Base-by-base conservation (phyloP, 2,888 invertebrate genomes). In the Craniophora ligustri region DNA sequence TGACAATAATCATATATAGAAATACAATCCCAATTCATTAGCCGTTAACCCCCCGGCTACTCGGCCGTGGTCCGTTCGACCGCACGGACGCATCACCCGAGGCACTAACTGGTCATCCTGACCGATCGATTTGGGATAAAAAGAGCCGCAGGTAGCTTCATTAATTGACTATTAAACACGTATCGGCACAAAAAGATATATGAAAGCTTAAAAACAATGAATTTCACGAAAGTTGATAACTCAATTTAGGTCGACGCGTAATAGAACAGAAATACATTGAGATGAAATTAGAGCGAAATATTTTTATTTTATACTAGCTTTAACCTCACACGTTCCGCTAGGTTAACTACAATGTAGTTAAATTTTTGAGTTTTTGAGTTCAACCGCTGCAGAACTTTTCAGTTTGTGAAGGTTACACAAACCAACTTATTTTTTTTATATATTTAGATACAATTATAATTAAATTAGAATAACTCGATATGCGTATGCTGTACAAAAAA, bases 81-180 rank as follows among this genome's bases (percentile, higher is more conserved):
- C 66, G 72, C 75, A 73, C 63, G 48, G 40, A 66, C 51, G 23
- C 59, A 55, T 64, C 57, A 75, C 76, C 74, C 73, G 54, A 73
- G 74, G 73, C 71, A 75, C 46, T 79, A 81, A 80, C 79, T 86
- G 86, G 81, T 72, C 83, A 82, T 78, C 83, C 79, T 81, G 68
- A 64, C 67, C 76, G 79, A 82, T 84, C 84, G 82, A 84, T 84
- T 86, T 81, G 69, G 84, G 85, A 85, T 73, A 71, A 73, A 85
- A 84, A 85, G 80, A 82, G 85, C 88, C 89, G 79, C 92, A 88
- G 93, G 92, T 92, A 92, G 88, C 88, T 75, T 78, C 87, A 87
- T 89, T 92, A 93, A 93, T 92, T 91, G 92, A 88, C 90, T 92
- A 92, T 92, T 91, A 92, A 91, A 86, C 86, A 82, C 84, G 91